These are phyloP conservation scores for Callithrix jacchus DNA, from an alignment of 2,113 vertebrate species.

Conservation along the genomic window DNA sequence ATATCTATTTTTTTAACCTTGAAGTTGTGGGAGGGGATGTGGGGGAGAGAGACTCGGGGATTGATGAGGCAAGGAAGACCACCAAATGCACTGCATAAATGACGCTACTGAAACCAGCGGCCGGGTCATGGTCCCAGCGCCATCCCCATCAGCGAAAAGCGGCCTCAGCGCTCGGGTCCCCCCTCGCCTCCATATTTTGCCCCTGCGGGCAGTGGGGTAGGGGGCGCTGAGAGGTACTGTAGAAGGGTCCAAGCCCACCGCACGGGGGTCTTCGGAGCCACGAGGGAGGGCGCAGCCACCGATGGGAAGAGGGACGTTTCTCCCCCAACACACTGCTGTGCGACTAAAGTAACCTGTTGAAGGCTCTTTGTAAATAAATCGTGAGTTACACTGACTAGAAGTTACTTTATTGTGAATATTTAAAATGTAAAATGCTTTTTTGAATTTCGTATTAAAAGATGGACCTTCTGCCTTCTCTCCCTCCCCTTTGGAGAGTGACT, in stretches of 20 bases:
- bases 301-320: background rate
- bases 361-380: conserved; percentile 90
- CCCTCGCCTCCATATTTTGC: accelerated
- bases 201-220: background rate
- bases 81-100: accelerated
- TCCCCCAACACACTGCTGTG: background rate
- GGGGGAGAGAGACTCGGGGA: background rate
- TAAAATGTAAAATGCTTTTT: conserved; percentile 88
- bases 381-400: conserved; percentile 90
- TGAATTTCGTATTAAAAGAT: conserved; percentile 81
- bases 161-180: too few relatives aligned
- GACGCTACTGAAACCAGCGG: background rate
- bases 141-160: background rate
- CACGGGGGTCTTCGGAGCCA: background rate
- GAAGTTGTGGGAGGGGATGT: conserved; percentile 57
- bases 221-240: background rate
- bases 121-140: background rate
- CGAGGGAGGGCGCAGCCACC: background rate
- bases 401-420: conserved; percentile 93
- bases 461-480: background rate
- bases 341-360: conserved; percentile 74
- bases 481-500: background rate
- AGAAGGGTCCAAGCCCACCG: background rate
- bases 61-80: background rate
- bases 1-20: conserved; percentile 88